phyloP scores from a whole-genome alignment of 35 echinoderm and acorn worm genomes.

The Heliocidaris tuberculata region DNA sequence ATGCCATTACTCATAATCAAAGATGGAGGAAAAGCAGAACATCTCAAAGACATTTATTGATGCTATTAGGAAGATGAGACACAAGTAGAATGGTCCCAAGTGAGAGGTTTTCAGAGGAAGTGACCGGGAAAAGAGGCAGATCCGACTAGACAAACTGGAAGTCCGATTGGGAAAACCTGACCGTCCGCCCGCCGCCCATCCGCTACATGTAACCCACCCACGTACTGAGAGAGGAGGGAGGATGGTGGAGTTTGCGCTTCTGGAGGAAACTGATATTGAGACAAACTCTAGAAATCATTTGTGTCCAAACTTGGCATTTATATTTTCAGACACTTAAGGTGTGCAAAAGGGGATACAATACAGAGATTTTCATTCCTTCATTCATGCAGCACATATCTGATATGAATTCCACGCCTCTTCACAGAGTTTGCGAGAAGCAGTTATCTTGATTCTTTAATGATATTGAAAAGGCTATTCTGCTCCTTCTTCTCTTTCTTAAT shows the following conservation, averaged over 20 bases:
- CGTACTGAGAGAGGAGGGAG: background rate
- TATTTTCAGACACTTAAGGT: no score
- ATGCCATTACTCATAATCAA: background rate
- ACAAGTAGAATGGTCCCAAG: background rate
- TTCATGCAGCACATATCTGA: no score
- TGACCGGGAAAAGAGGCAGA: background rate
- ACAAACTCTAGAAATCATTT: background rate
- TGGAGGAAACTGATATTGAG: background rate
- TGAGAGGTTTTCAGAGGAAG: background rate
- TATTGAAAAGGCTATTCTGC: no score
- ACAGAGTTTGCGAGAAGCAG: no score
- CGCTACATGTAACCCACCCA: background rate
- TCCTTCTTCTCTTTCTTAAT: no score
- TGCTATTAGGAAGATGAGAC: background rate
- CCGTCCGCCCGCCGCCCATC: background rate
- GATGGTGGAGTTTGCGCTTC: background rate
- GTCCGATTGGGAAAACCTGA: background rate
- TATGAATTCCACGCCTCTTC: no score
- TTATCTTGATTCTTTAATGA: no score
- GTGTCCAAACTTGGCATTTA: no score
- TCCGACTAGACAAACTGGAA: slow-evolving; percentile 1
- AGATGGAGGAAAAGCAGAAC: background rate
- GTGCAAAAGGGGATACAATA: no score
- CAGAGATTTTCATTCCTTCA: no score
- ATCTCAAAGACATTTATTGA: slow-evolving; percentile 6